Conservation (phyloP, 2,888 invertebrate genomes). For the Oligia latruncula region DNA sequence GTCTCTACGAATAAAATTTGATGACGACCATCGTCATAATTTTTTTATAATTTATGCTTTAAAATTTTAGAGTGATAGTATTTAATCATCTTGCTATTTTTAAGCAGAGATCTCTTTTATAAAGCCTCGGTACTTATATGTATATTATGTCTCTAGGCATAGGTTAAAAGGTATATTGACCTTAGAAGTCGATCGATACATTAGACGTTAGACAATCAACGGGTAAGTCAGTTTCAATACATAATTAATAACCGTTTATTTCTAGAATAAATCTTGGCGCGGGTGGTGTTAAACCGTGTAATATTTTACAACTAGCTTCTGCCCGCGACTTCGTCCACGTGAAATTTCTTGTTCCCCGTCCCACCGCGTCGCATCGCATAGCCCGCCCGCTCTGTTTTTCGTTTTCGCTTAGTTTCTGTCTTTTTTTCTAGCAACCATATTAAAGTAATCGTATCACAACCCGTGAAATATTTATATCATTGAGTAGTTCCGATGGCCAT, state of each 20-base stretch:
- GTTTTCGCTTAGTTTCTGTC: neutral
- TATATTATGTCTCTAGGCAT: neutral
- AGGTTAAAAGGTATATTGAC: slow-evolving; percentile 3
- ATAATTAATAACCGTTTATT: neutral
- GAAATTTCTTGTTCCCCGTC: neutral
- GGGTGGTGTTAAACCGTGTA: neutral
- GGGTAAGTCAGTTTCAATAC: neutral
- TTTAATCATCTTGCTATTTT: too few species aligned
- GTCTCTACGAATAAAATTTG: neutral
- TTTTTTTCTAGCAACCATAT: neutral
- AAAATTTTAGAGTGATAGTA: neutral
- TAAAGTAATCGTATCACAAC: too few species aligned
- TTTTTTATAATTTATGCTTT: neutral
- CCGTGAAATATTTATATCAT: too few species aligned
- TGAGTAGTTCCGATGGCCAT: too few species aligned
- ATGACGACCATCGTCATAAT: too few species aligned
- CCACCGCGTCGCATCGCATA: too few species aligned
- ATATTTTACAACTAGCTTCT: neutral
- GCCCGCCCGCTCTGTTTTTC: neutral
- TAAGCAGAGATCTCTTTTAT: too few species aligned
- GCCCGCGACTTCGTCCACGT: neutral
- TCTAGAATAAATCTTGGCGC: neutral
- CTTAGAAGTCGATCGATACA: slow-evolving; percentile 11
- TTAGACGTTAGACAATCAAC: neutral
- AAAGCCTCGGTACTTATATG: neutral